Percentiles rank a stretch among this genome's conserved stretches.
phyloP scores from a whole-genome alignment of 2,797 vertebrate genomes.

The Euphonia xanthogaster region DNA sequence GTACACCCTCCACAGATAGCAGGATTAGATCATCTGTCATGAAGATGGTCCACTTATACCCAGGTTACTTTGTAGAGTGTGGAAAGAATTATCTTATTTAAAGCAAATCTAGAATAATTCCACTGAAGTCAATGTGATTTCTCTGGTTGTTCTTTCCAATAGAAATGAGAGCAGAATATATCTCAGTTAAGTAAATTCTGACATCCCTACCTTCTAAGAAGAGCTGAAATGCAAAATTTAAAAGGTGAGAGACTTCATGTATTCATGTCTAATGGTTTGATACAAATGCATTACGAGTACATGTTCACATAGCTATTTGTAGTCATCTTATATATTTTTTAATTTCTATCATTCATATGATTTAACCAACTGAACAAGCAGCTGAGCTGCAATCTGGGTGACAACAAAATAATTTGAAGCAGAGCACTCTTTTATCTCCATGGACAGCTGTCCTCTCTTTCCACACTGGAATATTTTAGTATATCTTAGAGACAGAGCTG shows the following conservation, averaged over 20 bases:
- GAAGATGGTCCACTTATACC: not conserved
- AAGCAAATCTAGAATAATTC: not conserved
- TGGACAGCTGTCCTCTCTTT: not conserved
- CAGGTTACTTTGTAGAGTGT: not conserved
- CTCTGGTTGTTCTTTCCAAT: not conserved
- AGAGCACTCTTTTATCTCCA: not conserved
- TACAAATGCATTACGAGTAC: not conserved
- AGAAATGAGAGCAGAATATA: not conserved
- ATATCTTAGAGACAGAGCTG: slow-evolving; percentile 37
- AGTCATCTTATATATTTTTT: slow-evolving; percentile 56
- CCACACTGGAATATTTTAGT: not conserved
- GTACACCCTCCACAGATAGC: not conserved
- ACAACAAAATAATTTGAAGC: slow-evolving; percentile 15
- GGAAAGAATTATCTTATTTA: not conserved
- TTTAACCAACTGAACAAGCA: slow-evolving; percentile 54
- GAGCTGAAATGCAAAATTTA: slow-evolving; percentile 43
- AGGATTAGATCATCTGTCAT: not conserved
- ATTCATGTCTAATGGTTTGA: slow-evolving; percentile 60
- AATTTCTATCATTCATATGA: slow-evolving; percentile 9
- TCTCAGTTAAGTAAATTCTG: not conserved
- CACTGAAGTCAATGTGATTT: not conserved
- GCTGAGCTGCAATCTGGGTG: slow-evolving; percentile 36
- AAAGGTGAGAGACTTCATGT: slow-evolving; percentile 52
- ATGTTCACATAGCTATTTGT: not conserved
- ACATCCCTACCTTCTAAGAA: not conserved